phyloP scores from a whole-genome alignment of 2,797 vertebrate genomes.

The Phoxinus dragarum region DNA sequence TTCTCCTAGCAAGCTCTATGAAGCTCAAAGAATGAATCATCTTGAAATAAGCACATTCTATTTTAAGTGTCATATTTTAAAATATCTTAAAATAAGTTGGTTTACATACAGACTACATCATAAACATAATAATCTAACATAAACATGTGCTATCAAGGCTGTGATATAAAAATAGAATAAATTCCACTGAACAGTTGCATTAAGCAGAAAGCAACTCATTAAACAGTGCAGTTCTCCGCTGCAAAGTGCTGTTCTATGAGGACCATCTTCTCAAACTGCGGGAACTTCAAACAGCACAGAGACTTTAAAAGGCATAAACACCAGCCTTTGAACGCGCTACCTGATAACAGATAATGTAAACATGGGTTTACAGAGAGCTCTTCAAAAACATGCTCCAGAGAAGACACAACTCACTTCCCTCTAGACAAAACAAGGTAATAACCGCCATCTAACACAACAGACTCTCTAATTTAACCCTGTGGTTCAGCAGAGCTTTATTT shows the following conservation, averaged over 20 bases:
- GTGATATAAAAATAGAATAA: not conserved
- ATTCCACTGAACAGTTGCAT: constrained; percentile 13
- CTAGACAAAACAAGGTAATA: constrained; percentile 72
- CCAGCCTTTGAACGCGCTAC: constrained; percentile 72
- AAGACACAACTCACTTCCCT: constrained; percentile 66
- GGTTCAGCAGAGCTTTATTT: constrained; percentile 11
- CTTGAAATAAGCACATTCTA: not conserved
- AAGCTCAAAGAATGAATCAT: not conserved
- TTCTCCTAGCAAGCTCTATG: not conserved
- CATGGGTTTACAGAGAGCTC: constrained; percentile 59
- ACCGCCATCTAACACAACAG: constrained; percentile 51
- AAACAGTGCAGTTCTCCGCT: constrained; percentile 8
- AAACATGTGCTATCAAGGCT: not conserved
- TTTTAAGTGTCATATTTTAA: not conserved
- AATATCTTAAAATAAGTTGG: not conserved
- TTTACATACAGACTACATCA: not conserved
- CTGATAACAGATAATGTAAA: constrained; percentile 74
- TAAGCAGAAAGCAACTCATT: constrained; percentile 19
- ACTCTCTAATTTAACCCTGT: constrained; percentile 60
- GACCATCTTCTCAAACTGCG: constrained; percentile 45
- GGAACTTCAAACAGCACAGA: constrained; percentile 46
- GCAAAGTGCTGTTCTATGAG: constrained; percentile 48
- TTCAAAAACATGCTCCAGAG: constrained; percentile 61
- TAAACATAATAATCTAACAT: not conserved
- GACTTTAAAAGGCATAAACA: constrained; percentile 61